Base-by-base conservation (phyloP, 2,888 invertebrate genomes). In the Cataglyphis altisquamis region DNA sequence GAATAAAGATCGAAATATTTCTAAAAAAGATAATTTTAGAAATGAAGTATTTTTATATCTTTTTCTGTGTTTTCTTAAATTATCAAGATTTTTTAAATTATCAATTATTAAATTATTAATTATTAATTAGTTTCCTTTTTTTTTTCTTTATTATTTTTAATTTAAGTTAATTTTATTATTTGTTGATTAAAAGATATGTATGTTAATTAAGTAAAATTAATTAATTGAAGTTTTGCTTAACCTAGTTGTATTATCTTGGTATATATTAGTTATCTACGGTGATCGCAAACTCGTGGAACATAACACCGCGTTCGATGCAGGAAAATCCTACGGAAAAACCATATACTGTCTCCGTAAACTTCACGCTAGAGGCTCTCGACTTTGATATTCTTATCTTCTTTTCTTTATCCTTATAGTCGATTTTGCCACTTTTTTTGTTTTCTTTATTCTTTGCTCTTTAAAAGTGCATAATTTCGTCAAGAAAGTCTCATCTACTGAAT, bases 351-450 rank as follows among this genome's bases (percentile, higher is more conserved):
- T 74, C 45, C 25, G 64, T 74, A 63, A 74, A 74, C 74, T 74
- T 63, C 45, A 45, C 73, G 41, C 64, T 21, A 41, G 18, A 39
- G 18, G 32, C 45, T 63, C 41, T 60, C 21, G 62, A 62, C 74
- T 74, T 74, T 45, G 32, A 63, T 74, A 74, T 74, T 63, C 63
- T 45, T 45, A 63, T 74, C 45, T 32, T 57, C 45, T 29, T 74
- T 74, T 63, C 12, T 25, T 29, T 10, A 18, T 12, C 41, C n/a
- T 41, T 25, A 41, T 62, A 5, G 74, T 74, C 29, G 32, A 29
- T 73, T 62, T 62, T 41, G 3, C 21, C 36, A n/a, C 29, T 45
- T 29, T 18, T 36, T 29, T 73, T 52, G 12, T 4, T n/a, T 45
- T 73, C 41, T 21, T 45, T 32, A 5, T 74, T 41, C 21, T 63